These are phyloP conservation scores for Laothoe populi DNA, from an alignment of 2,888 invertebrate species.

Conservation along the genomic window DNA sequence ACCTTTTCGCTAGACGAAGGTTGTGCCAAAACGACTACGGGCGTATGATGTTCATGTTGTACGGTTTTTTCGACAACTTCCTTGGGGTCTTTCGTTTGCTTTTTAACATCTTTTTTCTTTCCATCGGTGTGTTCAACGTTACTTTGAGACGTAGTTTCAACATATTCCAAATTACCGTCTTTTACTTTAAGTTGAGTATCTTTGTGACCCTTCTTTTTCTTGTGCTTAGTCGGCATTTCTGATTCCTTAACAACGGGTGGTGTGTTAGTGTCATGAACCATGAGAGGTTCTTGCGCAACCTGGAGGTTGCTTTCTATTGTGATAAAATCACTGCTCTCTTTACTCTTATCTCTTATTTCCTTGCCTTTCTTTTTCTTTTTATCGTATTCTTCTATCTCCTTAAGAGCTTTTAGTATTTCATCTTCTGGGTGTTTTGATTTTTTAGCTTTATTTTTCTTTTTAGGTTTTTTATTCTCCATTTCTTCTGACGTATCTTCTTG, in stretches of 20 bases:
- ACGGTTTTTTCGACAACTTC: conserved; percentile 33
- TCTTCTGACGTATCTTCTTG: conserved; percentile 44
- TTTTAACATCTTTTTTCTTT: conserved; percentile 35
- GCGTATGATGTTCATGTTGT: conserved; percentile 28
- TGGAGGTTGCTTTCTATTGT: conserved; percentile 29
- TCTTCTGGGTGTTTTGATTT: conserved; percentile 65
- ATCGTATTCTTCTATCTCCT: conserved; percentile 73
- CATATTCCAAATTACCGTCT: conserved; percentile 30
- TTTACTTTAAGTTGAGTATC: conserved; percentile 36
- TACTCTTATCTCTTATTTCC: conserved; percentile 54
- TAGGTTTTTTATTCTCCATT: conserved; percentile 59
- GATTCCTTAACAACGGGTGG: conserved; percentile 30
- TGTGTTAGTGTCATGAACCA: conserved; percentile 16
- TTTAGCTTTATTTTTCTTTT: conserved; percentile 73
- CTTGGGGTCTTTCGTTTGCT: conserved; percentile 47
- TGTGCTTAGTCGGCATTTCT: conserved; percentile 44
- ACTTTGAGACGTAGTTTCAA: conserved; percentile 34
- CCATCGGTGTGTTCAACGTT: neutral
- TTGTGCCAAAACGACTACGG: conserved; percentile 16
- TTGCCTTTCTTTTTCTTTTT: conserved; percentile 70
- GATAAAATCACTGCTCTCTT: conserved; percentile 42
- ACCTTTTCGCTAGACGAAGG: neutral
- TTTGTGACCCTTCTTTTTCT: conserved; percentile 56
- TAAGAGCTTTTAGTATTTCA: conserved; percentile 75
- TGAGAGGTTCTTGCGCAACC: conserved; percentile 30